Base-by-base conservation (phyloP, 1,140 invertebrate genomes). In the Capitella teleta region DNA sequence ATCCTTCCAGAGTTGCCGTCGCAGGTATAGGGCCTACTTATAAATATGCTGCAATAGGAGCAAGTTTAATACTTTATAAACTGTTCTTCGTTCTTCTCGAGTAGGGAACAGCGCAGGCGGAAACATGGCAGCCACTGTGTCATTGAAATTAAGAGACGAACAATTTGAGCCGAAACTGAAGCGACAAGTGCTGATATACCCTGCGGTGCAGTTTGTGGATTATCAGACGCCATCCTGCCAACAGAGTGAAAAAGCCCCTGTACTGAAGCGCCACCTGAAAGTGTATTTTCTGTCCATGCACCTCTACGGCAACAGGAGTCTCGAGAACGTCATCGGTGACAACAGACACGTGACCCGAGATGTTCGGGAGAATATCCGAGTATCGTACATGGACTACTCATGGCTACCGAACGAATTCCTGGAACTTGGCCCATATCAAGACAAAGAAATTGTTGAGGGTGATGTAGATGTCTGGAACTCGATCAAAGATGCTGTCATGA, bases 221-320 rank as follows among this genome's bases (percentile, higher is more conserved):
- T 53, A 49, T 25, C 23, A 49, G 45, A 63, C 61, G 5, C 66
- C 67, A 12, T 72, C 68, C 2, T 61, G 54, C 34, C 3, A 42
- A 12, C 6, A 44, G 38, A 54, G 50, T 25, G 21, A 30, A 12
- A 16, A 47, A 12, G 38, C 42, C 14, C 25, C 37, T n/a, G n/a
- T n/a, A n/a, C n/a, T n/a, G n/a, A n/a, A n/a, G n/a, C n/a, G n/a
- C n/a, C n/a, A n/a, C n/a, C n/a, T n/a, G n/a, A n/a, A n/a, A n/a
- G n/a, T n/a, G n/a, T n/a, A n/a, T n/a, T n/a, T n/a, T n/a, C n/a
- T n/a, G n/a, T n/a, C n/a, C n/a, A n/a, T n/a, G n/a, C n/a, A n/a
- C n/a, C n/a, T n/a, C n/a, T n/a, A n/a, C n/a, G n/a, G n/a, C n/a
- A n/a, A n/a, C n/a, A n/a, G n/a, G n/a, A n/a, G n/a, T n/a, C n/a